phyloP scores from a whole-genome alignment of 2,797 vertebrate genomes.

The Hydrophis major region DNA sequence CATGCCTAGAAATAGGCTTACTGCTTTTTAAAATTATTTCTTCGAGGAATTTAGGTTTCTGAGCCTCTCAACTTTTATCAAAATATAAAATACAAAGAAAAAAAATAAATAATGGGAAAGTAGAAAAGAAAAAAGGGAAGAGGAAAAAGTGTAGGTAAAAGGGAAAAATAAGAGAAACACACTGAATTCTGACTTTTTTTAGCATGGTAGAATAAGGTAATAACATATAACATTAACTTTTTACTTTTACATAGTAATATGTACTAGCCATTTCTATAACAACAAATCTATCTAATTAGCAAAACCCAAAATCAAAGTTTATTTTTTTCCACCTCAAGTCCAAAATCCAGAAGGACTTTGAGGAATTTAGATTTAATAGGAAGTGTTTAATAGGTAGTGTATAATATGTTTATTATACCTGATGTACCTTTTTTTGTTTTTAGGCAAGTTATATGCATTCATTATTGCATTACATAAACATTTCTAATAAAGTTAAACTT shows the following conservation, averaged over 20 bases:
- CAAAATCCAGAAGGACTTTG: background rate
- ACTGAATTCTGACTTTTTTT: background rate
- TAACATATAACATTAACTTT: background rate
- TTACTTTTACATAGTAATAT: background rate
- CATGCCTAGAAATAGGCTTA: background rate
- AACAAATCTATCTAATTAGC: background rate
- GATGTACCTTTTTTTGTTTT: background rate
- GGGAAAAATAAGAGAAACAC: background rate
- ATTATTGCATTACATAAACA: background rate
- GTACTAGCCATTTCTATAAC: background rate
- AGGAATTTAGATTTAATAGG: background rate
- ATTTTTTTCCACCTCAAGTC: background rate
- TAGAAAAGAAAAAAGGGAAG: background rate
- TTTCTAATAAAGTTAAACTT: background rate
- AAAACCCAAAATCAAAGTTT: background rate
- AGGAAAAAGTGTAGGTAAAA: background rate
- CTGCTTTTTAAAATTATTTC: background rate
- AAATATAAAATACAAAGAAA: background rate
- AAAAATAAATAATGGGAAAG: background rate
- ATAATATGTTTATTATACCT: background rate
- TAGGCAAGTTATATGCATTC: background rate
- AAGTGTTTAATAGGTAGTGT: background rate
- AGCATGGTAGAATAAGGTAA: background rate
- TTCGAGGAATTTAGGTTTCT: background rate
- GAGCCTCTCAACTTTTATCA: background rate